Evolutionary conservation across 2,888 invertebrate species (phyloP).

Genomic region (Heteromyza rotundicornis): DNA sequence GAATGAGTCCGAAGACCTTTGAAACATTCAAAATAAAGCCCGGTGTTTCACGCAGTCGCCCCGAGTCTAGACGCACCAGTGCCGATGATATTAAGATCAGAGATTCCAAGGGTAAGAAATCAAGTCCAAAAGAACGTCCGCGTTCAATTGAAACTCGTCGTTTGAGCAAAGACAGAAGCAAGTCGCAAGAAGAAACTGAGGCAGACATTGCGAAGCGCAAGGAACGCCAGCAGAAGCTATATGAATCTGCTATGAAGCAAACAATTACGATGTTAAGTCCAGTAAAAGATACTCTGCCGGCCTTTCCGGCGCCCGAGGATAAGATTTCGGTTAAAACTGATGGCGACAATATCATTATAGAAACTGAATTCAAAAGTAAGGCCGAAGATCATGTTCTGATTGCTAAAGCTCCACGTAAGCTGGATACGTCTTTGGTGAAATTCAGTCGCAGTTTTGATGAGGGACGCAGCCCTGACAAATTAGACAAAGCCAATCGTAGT

Average conservation of each 20-base stretch:
- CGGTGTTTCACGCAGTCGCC: constrained; percentile 46
- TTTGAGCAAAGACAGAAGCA: constrained; percentile 68
- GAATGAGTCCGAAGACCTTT: constrained; percentile 42
- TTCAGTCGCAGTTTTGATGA: constrained; percentile 72
- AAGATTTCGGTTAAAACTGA: constrained; percentile 75
- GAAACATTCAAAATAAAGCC: constrained; percentile 50
- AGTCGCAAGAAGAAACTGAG: constrained; percentile 76
- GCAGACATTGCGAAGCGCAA: constrained; percentile 73
- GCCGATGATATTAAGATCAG: constrained; percentile 58
- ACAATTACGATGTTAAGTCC: constrained; percentile 77
- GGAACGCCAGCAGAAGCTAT: constrained; percentile 77
- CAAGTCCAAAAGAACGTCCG: constrained; percentile 70
- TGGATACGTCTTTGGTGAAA: constrained; percentile 69
- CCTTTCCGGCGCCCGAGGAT: constrained; percentile 76
- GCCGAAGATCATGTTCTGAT: constrained; percentile 79
- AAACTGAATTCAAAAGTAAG: constrained; percentile 76
- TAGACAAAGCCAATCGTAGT: constrained; percentile 69
- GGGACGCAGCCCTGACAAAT: constrained; percentile 66
- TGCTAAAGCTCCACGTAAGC: constrained; percentile 75
- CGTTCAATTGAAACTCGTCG: constrained; percentile 69
- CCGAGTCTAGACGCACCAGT: constrained; percentile 66
- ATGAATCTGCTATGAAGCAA: constrained; percentile 78
- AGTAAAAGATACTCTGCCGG: constrained; percentile 74
- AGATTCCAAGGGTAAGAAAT: constrained; percentile 62
- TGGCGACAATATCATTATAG: constrained; percentile 73